phyloP scores from a whole-genome alignment of 2,797 vertebrate species.

The Mustela erminea region DNA sequence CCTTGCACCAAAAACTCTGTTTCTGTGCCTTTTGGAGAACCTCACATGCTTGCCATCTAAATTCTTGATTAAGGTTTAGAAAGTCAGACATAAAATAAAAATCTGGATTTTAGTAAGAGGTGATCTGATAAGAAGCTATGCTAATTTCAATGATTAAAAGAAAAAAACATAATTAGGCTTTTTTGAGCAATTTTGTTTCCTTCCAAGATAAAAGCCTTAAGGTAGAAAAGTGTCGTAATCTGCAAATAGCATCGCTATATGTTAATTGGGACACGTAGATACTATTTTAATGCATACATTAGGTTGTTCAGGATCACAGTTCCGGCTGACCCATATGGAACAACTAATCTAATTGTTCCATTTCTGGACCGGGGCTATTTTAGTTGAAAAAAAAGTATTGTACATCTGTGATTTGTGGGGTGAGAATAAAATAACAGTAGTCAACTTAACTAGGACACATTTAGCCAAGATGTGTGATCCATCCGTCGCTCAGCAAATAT shows the following conservation, averaged over 20 bases:
- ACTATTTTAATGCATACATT: not conserved
- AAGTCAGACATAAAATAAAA: constrained; percentile 63
- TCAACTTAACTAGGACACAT: constrained; percentile 1
- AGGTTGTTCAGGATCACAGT: not conserved
- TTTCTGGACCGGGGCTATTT: constrained; percentile 56
- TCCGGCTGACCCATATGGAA: not conserved
- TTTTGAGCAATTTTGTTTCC: constrained; percentile 75
- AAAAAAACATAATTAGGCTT: constrained; percentile 70
- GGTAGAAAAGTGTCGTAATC: constrained; percentile 55
- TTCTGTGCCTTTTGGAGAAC: not conserved
- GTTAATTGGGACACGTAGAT: not conserved
- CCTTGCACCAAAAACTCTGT: not conserved
- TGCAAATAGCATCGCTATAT: not conserved
- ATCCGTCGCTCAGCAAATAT: constrained; percentile 10
- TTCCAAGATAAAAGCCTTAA: constrained; percentile 72
- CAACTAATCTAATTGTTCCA: constrained; percentile 58
- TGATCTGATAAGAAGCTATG: constrained; percentile 78
- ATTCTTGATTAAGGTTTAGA: constrained; percentile 70
- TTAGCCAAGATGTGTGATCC: not conserved
- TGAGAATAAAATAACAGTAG: constrained; percentile 38
- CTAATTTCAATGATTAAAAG: constrained; percentile 74
- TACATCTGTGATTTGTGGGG: constrained; percentile 44
- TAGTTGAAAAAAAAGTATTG: not conserved
- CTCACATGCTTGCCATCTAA: constrained; percentile 24
- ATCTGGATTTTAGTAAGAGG: constrained; percentile 74